phyloP scores from a whole-genome alignment of 2,888 invertebrate genomes.

The Ariolimax columbianus region DNA sequence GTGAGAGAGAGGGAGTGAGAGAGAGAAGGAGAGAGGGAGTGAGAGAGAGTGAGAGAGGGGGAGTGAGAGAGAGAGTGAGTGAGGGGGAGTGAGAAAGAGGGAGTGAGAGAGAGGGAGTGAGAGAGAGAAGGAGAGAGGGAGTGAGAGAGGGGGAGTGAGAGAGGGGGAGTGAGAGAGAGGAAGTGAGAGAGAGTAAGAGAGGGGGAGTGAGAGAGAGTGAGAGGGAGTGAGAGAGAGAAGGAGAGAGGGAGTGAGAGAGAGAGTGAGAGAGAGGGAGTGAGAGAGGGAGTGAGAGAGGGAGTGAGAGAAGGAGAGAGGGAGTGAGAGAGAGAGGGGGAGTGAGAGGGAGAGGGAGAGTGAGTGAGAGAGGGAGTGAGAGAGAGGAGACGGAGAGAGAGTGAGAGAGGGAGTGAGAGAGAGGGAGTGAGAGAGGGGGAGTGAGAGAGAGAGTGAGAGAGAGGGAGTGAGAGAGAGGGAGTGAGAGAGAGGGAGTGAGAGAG shows the following conservation, averaged over 20 bases:
- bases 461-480: neutral
- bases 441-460: neutral
- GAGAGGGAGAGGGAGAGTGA: neutral
- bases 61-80: neutral
- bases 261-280: conserved; percentile 24
- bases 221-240: neutral
- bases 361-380: neutral
- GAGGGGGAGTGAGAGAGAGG: conserved; percentile 5
- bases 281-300: conserved; percentile 12
- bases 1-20: conserved; percentile 5
- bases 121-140: neutral
- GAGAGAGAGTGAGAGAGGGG: neutral
- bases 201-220: neutral
- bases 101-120: neutral
- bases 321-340: neutral
- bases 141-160: neutral
- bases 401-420: neutral
- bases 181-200: neutral
- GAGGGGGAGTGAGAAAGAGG: neutral
- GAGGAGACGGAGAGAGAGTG: neutral
- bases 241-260: conserved; percentile 19
- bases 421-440: neutral
- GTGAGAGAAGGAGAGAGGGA: conserved; percentile 16
- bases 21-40: neutral
- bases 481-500: conserved; percentile 4